A percentile compares a stretch with the other conserved stretches of the same genome.
These are phyloP conservation scores for Pomacea maculata DNA, from an alignment of 1,140 invertebrate species.

Conservation along the genomic window DNA sequence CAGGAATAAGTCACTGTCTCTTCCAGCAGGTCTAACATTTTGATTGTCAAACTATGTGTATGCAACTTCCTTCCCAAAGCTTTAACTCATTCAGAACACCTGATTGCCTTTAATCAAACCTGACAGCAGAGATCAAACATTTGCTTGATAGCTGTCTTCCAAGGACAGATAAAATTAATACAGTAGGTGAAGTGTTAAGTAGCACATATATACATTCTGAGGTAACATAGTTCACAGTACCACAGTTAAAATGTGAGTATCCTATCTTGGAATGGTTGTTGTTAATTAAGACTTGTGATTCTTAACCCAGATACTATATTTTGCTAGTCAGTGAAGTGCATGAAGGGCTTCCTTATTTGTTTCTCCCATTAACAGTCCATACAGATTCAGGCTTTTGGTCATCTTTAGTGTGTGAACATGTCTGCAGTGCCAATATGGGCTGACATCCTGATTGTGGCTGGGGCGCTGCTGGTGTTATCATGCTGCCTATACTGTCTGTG, in stretches of 20 bases:
- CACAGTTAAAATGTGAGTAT: neutral
- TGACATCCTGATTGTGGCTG: conserved; percentile 59
- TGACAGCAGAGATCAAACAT: too few relatives aligned
- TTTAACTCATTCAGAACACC: too few relatives aligned
- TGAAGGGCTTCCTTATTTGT: neutral
- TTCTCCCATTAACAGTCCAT: neutral
- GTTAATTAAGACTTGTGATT: neutral
- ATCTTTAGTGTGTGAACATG: conserved; percentile 4
- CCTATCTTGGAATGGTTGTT: neutral
- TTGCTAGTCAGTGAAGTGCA: neutral
- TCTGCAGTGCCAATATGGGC: conserved; percentile 65
- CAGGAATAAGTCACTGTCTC: too few relatives aligned
- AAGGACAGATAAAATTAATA: too few relatives aligned
- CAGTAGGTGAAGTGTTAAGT: too few relatives aligned
- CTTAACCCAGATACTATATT: neutral
- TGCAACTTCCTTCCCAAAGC: too few relatives aligned
- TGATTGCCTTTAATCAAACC: too few relatives aligned
- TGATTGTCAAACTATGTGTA: too few relatives aligned
- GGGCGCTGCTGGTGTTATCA: conserved; percentile 76
- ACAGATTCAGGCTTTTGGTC: neutral
- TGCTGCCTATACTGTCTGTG: conserved; percentile 94
- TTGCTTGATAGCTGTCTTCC: too few relatives aligned
- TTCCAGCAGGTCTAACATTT: too few relatives aligned
- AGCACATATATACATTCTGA: too few relatives aligned
- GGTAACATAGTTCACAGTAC: too few relatives aligned